A percentile compares a stretch with the other conserved stretches of the same genome.
Conservation (phyloP, 2,113 vertebrate species). For the Aspidoscelis tigris region DNA sequence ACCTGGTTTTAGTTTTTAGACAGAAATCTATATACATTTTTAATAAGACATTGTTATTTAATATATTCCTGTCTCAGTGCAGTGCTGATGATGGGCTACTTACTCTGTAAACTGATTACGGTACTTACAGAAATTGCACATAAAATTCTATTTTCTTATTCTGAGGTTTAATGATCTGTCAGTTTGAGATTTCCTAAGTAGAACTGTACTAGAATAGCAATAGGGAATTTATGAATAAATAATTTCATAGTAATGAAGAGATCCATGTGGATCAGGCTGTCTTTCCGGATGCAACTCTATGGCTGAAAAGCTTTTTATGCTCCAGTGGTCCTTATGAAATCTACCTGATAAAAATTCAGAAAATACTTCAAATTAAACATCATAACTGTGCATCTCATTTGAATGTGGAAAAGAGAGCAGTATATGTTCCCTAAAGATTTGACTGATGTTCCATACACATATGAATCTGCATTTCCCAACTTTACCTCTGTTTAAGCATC, state of each 20-base stretch:
- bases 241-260: constrained; percentile 33
- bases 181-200: constrained; percentile 14
- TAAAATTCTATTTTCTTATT: constrained; percentile 30
- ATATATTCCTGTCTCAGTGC: constrained; percentile 29
- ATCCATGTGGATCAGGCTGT: constrained; percentile 21
- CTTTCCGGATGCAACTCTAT: not conserved
- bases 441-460: not conserved
- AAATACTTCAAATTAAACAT: constrained; percentile 27
- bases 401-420: constrained; percentile 20
- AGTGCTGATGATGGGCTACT: constrained; percentile 12
- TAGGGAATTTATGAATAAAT: constrained; percentile 38
- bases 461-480: not conserved
- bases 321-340: not conserved
- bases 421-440: constrained; percentile 6
- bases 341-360: constrained; percentile 27
- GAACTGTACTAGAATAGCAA: constrained; percentile 19
- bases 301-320: constrained; percentile 12
- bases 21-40: constrained; percentile 26
- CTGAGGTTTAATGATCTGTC: constrained; percentile 32
- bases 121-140: constrained; percentile 29
- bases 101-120: constrained; percentile 20
- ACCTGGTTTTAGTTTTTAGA: not conserved
- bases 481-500: not conserved
- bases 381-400: constrained; percentile 27
- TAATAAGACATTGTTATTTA: constrained; percentile 27